A percentile compares a stretch with the other conserved stretches of the same genome.
Evolutionary conservation across 2,797 vertebrate species (phyloP).

Genomic region (Moxostoma hubbsi): DNA sequence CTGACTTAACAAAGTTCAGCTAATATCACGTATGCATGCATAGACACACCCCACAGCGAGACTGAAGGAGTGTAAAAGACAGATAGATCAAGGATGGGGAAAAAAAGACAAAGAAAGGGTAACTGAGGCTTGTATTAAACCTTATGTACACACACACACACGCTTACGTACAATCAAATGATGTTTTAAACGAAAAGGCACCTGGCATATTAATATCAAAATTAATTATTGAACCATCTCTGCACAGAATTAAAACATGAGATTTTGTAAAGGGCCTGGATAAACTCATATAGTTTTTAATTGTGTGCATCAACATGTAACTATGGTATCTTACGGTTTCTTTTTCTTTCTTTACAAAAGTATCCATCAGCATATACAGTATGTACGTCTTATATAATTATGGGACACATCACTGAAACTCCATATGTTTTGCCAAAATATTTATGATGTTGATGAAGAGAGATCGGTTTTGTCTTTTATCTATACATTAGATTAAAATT

Average conservation of each 20-base stretch:
- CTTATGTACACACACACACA: background rate
- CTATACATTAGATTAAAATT: no score
- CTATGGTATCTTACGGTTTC: no score
- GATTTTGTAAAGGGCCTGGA: background rate
- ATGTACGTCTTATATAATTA: no score
- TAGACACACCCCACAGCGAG: slow-evolving; percentile 46
- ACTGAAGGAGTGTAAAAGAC: slow-evolving; percentile 13
- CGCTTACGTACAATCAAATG: background rate
- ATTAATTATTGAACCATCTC: background rate
- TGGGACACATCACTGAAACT: no score
- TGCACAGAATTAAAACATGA: background rate
- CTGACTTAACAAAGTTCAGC: slow-evolving; percentile 60
- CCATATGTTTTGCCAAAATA: no score
- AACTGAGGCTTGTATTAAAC: slow-evolving; percentile 4
- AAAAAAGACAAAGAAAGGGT: background rate
- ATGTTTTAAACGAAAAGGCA: background rate
- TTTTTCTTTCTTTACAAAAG: no score
- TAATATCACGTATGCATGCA: slow-evolving; percentile 33
- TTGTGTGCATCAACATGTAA: no score
- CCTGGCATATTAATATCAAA: background rate
- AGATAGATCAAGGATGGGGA: slow-evolving; percentile 35
- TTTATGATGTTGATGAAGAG: no score
- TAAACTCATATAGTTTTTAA: background rate
- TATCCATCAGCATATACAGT: no score
- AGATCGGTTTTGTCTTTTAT: no score